These are phyloP conservation scores for Litoditis marina DNA, from an alignment of 2,888 invertebrate species.

Conservation along the genomic window DNA sequence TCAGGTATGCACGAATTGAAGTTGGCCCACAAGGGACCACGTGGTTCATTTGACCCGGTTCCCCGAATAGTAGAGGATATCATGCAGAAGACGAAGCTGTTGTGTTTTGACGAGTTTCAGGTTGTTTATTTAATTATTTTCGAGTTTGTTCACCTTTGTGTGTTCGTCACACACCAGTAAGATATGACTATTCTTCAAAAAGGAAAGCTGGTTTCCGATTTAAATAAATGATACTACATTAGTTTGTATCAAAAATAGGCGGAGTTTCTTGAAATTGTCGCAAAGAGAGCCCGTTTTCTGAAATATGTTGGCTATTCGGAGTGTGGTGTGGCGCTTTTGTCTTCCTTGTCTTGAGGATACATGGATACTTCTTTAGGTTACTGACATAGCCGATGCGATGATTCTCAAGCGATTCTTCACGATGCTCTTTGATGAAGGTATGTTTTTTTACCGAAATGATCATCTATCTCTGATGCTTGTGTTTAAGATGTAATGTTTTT, in stretches of 20 bases:
- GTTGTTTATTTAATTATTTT: constrained; percentile 68
- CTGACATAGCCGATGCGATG: constrained; percentile 99
- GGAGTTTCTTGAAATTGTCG: too few relatives aligned
- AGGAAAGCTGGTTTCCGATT: neutral
- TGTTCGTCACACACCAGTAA: too few relatives aligned
- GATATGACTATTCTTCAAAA: too few relatives aligned
- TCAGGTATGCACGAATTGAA: constrained; percentile 81
- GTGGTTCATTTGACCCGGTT: constrained; percentile 75
- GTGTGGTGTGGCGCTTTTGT: too few relatives aligned
- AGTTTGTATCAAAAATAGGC: too few relatives aligned
- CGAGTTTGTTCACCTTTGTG: neutral
- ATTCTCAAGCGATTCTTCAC: constrained; percentile 91
- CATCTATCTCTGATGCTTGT: too few relatives aligned
- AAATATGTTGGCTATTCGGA: too few relatives aligned
- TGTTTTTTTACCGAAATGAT: too few relatives aligned
- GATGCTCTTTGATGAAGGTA: constrained; percentile 70
- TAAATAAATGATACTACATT: neutral
- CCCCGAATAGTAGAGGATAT: constrained; percentile 86
- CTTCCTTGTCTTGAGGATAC: neutral
- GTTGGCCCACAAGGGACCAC: constrained; percentile 61
- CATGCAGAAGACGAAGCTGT: constrained; percentile 68
- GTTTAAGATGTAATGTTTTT: too few relatives aligned
- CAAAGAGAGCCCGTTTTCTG: too few relatives aligned
- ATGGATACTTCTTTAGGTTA: constrained; percentile 72
- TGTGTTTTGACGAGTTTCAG: constrained; percentile 61